Evolutionary conservation across 2,113 vertebrate species (phyloP).

Genomic region (Oryctolagus cuniculus): mOryCun1.1 NC_091453.1:75306501-75307000

Average conservation of each 20-base stretch:
- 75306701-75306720: constrained; percentile 28
- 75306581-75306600: background rate
- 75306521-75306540: background rate
- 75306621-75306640: background rate
- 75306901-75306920: too few relatives aligned
- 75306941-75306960: too few relatives aligned
- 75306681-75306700: background rate
- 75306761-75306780: background rate
- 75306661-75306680: background rate
- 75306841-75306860: background rate
- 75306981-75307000: too few relatives aligned
- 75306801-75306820: background rate
- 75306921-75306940: too few relatives aligned
- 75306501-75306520: background rate
- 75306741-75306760: background rate
- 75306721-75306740: background rate
- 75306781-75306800: constrained; percentile 27
- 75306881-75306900: background rate
- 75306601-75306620: constrained; percentile 14
- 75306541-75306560: background rate
- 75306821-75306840: background rate
- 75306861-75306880: too few relatives aligned
- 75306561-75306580: background rate
- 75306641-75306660: background rate
- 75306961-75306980: too few relatives aligned